Base-by-base conservation (phyloP, 2,113 vertebrate genomes). In the Ariopsis seemanni region DNA sequence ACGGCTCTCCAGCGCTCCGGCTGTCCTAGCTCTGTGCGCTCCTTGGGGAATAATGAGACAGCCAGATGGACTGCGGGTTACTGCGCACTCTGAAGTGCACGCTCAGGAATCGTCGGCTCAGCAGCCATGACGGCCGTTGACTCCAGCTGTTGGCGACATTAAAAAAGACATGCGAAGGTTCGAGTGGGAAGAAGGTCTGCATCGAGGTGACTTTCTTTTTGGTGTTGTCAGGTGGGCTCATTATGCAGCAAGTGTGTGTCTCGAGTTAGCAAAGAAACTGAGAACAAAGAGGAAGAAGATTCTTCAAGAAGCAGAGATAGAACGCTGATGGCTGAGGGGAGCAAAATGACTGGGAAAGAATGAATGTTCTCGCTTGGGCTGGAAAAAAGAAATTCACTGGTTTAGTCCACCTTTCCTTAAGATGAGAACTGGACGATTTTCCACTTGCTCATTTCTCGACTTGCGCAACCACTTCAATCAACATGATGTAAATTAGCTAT, bases 121-220 rank as follows among this genome's bases (percentile, higher is more conserved):
- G 92, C 92, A 93, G 89, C 92, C 91, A 84, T 83, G 84, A 87
- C 88, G 67, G 88, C 87, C 89, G 93, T 93, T 92, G 93, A 89
- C 92, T 94, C 92, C 93, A 93, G 93, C 93, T 94, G 93, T 93
- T 94, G 91, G 81, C 90, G 90, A 92, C 92, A 93, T 94, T 94
- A 94, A 94, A 94, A 94, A 93, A 93, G 92, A 93, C 93, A 94
- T 93, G 90, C 92, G 86, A 89, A 52, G 69, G 57, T 55, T 92
- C 92, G 92, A 93, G 94, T 92, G 25, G 57, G 91, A 85, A 89
- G 90, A 81, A 91, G 87, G 89, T 85, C 67, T 58, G 88, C 88
- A 79, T 86, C 53, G 60, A 91, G 88, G 90, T 90, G 88, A 89
- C 71, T 92, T 62, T 87, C 57, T 55, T 82, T 67, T 89, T 74